Percentiles rank a stretch among this genome's conserved stretches.
phyloP scores from a whole-genome alignment of 2,113 vertebrate genomes.

The Leptocoma aspasia region DNA sequence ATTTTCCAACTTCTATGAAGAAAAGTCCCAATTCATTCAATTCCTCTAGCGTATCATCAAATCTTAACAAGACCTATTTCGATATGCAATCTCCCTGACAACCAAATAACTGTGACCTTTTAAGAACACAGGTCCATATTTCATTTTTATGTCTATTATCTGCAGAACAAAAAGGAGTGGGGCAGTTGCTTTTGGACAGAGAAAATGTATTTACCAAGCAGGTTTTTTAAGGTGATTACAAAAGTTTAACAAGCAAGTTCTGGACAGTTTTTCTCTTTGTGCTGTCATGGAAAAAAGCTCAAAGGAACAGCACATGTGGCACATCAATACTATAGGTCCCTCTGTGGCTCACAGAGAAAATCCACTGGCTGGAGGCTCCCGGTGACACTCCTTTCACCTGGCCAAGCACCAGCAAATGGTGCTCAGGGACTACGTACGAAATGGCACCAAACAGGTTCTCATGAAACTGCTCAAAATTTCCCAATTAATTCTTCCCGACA shows the following conservation, averaged over 20 bases:
- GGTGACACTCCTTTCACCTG: not conserved
- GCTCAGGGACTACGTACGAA: rapidly evolving
- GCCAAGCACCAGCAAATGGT: not conserved
- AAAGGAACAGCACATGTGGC: rapidly evolving
- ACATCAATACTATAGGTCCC: not conserved
- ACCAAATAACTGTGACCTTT: constrained; percentile 25
- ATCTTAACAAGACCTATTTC: not conserved
- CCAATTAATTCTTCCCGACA: not conserved
- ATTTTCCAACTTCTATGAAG: not conserved
- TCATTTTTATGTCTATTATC: constrained; percentile 19
- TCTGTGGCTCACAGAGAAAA: not conserved
- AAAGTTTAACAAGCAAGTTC: not conserved
- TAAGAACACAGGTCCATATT: not conserved
- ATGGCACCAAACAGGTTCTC: not conserved
- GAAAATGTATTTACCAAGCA: not conserved
- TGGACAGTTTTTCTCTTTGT: not conserved
- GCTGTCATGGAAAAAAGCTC: not conserved
- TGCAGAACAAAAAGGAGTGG: constrained; percentile 9
- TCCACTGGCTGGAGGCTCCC: not conserved
- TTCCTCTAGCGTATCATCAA: not conserved
- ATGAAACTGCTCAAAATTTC: not conserved
- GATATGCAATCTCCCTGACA: not conserved
- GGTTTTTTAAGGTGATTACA: not conserved
- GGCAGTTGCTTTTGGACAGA: not conserved
- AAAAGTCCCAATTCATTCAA: not conserved